Percentiles rank a stretch among this genome's conserved stretches.
These are phyloP conservation scores for Sclerurus mexicanus DNA, from an alignment of 2,113 vertebrate species.

Conservation along the genomic window DNA sequence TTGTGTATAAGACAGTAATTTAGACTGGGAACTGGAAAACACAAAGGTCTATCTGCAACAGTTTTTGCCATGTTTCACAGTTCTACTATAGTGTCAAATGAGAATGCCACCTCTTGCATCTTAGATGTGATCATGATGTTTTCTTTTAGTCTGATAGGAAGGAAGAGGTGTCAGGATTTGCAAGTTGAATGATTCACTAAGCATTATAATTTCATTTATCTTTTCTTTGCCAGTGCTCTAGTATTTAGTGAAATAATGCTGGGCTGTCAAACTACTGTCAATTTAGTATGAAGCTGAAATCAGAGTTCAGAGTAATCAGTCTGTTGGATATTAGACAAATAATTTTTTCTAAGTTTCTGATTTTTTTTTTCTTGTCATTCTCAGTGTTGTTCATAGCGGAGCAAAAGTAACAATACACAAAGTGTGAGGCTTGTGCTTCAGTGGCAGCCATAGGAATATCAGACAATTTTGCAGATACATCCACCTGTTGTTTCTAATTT, in stretches of 20 bases:
- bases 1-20: neutral
- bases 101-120: neutral
- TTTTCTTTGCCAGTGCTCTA: neutral
- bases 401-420: rapidly evolving
- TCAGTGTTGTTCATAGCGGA: neutral
- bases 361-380: neutral
- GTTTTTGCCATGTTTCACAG: neutral
- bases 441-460: neutral
- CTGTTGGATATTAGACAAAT: neutral
- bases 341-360: neutral
- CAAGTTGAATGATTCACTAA: conserved; percentile 7
- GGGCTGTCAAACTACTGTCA: conserved; percentile 2
- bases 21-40: neutral
- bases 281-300: neutral
- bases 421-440: neutral
- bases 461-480: neutral
- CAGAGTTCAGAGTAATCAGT: neutral
- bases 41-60: neutral
- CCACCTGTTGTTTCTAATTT: neutral
- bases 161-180: neutral
- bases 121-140: neutral
- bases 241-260: neutral
- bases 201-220: neutral
- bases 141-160: neutral
- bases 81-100: neutral